Conservation (phyloP, 2,797 vertebrate genomes). For the Sebastes alutus region DNA sequence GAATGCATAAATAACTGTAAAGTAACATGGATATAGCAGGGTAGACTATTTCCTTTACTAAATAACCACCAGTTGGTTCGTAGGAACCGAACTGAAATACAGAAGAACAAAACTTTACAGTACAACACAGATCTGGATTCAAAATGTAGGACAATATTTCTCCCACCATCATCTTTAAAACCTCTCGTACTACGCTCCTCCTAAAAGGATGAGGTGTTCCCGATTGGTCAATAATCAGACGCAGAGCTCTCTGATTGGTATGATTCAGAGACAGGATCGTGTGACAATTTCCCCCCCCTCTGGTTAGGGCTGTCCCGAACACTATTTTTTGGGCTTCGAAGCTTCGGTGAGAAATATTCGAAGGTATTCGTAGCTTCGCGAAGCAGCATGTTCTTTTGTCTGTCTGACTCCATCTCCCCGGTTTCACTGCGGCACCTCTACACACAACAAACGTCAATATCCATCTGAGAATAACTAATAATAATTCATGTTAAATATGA, state of each 20-base stretch:
- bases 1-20: background rate
- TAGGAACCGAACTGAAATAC: background rate
- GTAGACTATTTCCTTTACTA: too few species aligned
- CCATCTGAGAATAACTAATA: too few species aligned
- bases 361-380: too few species aligned
- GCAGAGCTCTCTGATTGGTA: background rate
- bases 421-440: too few species aligned
- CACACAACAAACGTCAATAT: too few species aligned
- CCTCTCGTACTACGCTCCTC: background rate
- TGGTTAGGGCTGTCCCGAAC: too few species aligned
- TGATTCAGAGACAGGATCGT: background rate
- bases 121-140: background rate
- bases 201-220: background rate
- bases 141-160: background rate
- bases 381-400: background rate
- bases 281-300: background rate
- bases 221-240: background rate
- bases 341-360: too few species aligned
- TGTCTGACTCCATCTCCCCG: too few species aligned
- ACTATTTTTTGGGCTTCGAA: too few species aligned
- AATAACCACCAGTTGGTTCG: background rate
- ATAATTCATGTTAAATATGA: too few species aligned
- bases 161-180: background rate
- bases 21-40: background rate
- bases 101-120: background rate